Conservation (phyloP, 2,113 vertebrate genomes). For the Chelonoidis abingdonii region DNA sequence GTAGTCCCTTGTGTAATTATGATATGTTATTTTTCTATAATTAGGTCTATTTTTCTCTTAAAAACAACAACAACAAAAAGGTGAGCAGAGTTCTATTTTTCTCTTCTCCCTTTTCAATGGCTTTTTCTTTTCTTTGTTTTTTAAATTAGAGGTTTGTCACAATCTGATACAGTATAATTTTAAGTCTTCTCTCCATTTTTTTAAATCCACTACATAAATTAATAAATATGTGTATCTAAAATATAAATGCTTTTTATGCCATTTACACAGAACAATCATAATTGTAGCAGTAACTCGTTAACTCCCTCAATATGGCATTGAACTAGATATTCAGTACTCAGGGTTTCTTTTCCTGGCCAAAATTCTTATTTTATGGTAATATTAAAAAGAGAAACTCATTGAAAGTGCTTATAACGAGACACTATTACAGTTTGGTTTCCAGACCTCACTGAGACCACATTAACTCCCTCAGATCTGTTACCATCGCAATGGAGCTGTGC, state of each 20-base stretch:
- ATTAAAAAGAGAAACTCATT: background rate
- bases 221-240: background rate
- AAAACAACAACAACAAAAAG: background rate
- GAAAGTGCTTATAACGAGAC: background rate
- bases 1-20: background rate
- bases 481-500: background rate
- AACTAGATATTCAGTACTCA: background rate
- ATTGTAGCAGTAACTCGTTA: background rate
- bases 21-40: background rate
- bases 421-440: background rate
- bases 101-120: background rate
- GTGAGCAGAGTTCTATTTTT: background rate
- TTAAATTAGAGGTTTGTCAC: background rate
- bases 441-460: background rate
- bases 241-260: background rate
- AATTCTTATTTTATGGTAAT: background rate
- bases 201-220: background rate
- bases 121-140: background rate
- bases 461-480: background rate
- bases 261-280: background rate
- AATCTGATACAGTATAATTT: background rate
- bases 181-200: background rate
- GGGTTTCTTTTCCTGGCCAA: background rate
- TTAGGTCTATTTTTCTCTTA: background rate
- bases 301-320: accelerated